Base-by-base conservation (phyloP, 1,140 invertebrate genomes). In the Tetragnatha versicolor region DNA sequence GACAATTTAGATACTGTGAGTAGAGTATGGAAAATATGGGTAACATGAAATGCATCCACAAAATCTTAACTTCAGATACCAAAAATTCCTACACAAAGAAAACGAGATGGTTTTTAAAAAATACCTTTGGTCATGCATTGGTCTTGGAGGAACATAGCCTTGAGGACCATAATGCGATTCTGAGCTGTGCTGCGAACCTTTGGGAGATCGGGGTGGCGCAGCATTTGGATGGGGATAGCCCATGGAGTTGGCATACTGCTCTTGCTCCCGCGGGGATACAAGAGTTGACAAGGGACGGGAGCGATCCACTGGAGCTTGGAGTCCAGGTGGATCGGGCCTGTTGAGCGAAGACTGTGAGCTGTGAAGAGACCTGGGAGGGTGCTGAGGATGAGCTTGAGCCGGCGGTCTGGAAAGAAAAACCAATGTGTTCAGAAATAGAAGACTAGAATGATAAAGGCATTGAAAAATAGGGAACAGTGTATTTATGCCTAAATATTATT, bases 241-340 rank as follows among this genome's bases (percentile, higher is more conserved):
- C 45, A 80, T 66, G 3, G 80, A 69, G 25, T 73, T 79, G 0
- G 61, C 63, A 76, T 80, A 81, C 12, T 83, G 82, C 27, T 82
- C 81, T 37, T 81, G 70, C 53, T 84, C 83, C 47, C 83, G 77
- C 20, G 82, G 87, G 2, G 88, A 84, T 27, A 90, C 84, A 60
- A 90, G 88, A 0, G 89, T 89, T 0, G 89, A 90, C 7, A 88
- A 86, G 0, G 89, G 89, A n/a, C 89, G 84, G 7, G 88, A 87
- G 20, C 86, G 83, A 20, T 80, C 68, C 14, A 79, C 80, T 79
- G 87, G 39, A 39, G 76, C 47, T 35, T 79, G 80, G 31, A 79
- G 25, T 42, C 81, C 80, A 53, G 82, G 82, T 35, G 81, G 82
- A 39, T 82, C 73, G 49, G 72, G 70, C 70, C 80, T 51, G 49